A percentile compares a stretch with the other conserved stretches of the same genome.
Evolutionary conservation across 2,888 invertebrate genomes (phyloP).

Genomic region (Agrilus mali): DNA sequence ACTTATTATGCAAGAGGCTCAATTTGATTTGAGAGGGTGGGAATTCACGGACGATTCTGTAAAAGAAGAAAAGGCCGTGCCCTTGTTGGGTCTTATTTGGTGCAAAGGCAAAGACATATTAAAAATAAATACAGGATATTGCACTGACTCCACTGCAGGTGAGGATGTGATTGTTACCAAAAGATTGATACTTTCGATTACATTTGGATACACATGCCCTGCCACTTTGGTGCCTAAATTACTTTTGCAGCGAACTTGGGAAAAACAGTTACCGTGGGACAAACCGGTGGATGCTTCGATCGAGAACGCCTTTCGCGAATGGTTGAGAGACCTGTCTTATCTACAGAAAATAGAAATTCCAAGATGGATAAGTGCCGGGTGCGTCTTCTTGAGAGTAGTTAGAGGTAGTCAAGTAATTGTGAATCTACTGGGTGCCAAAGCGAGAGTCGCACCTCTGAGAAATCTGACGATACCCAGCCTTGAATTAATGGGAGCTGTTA

Average conservation of each 20-base stretch:
- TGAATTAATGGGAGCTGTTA: conserved; percentile 2
- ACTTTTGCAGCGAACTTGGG: conserved; percentile 1
- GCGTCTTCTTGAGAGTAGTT: conserved; percentile 3
- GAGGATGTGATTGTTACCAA: too few relatives aligned
- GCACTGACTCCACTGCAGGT: too few relatives aligned
- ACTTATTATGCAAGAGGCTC: too few relatives aligned
- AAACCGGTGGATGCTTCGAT: background rate
- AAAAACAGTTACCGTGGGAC: conserved; percentile 2
- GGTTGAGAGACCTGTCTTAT: background rate
- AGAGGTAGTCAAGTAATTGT: background rate
- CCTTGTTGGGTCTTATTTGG: too few relatives aligned
- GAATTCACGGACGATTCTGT: too few relatives aligned
- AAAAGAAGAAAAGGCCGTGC: too few relatives aligned
- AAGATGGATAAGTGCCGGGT: background rate
- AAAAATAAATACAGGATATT: too few relatives aligned
- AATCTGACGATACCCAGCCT: conserved; percentile 1
- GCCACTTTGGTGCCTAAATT: background rate
- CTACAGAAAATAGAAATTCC: background rate
- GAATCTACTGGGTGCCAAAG: background rate
- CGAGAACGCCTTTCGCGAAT: background rate
- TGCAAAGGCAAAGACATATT: too few relatives aligned
- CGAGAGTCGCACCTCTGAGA: background rate
- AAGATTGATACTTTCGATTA: too few relatives aligned
- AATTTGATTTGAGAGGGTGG: too few relatives aligned
- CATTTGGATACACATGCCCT: background rate